Percentiles rank a stretch among this genome's conserved stretches.
These are phyloP conservation scores for Sipha flava DNA, from an alignment of 1,140 invertebrate genomes.

Conservation along the genomic window DNA sequence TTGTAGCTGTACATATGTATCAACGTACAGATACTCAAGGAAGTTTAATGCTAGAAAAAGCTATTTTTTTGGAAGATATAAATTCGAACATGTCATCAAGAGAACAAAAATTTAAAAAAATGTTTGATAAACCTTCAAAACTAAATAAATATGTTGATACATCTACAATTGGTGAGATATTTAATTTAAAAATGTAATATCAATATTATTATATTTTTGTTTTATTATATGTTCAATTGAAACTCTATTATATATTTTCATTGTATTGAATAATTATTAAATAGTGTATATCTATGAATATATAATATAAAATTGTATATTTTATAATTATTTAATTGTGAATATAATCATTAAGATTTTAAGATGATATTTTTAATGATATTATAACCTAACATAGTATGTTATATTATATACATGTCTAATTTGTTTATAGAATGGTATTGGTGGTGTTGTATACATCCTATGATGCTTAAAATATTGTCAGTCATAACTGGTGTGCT, in stretches of 20 bases:
- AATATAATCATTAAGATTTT: too few species aligned
- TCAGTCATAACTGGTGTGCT: slow-evolving; percentile 68
- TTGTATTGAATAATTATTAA: too few species aligned
- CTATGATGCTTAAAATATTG: slow-evolving; percentile 62
- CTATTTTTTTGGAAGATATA: slow-evolving; percentile 30
- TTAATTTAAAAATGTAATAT: neutral
- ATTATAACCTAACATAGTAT: too few species aligned
- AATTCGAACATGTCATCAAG: slow-evolving; percentile 28
- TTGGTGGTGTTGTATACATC: slow-evolving; percentile 78
- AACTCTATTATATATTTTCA: neutral
- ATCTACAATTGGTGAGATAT: slow-evolving; percentile 18
- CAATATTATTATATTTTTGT: neutral
- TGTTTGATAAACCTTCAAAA: slow-evolving; percentile 8
- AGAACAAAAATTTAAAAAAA: slow-evolving; percentile 26
- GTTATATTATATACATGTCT: too few species aligned
- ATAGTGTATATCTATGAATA: too few species aligned
- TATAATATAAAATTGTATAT: too few species aligned
- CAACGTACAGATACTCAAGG: slow-evolving; percentile 28
- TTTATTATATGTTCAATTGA: neutral
- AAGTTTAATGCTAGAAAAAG: slow-evolving; percentile 28
- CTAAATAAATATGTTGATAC: neutral
- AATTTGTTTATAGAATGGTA: slow-evolving; percentile 73
- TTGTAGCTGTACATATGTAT: slow-evolving; percentile 31
- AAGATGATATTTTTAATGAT: too few species aligned
- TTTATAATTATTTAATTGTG: too few species aligned